A percentile compares a stretch with the other conserved stretches of the same genome.
These are phyloP conservation scores for Thyatira batis DNA, from an alignment of 2,888 invertebrate species.

Conservation along the genomic window DNA sequence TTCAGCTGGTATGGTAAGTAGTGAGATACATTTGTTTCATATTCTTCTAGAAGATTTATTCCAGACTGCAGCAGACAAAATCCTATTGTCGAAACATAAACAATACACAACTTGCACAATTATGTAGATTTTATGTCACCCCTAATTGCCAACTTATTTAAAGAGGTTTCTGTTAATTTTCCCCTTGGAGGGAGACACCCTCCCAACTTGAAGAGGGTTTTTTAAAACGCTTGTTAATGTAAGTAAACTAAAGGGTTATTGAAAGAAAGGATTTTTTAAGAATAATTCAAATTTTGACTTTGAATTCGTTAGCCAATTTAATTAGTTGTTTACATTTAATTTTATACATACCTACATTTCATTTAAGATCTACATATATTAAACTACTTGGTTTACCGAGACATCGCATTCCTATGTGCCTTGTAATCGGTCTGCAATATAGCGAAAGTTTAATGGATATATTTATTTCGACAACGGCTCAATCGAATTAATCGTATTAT, in stretches of 20 bases:
- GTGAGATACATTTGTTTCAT: neutral
- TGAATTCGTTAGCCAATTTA: neutral
- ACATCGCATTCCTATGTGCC: neutral
- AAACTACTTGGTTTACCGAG: too few species aligned
- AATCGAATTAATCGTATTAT: neutral
- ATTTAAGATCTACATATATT: too few species aligned
- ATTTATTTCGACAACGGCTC: neutral
- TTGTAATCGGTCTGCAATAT: neutral
- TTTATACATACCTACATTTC: neutral
- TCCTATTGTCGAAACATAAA: conserved; percentile 75
- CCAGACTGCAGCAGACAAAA: conserved; percentile 46
- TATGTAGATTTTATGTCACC: conserved; percentile 80
- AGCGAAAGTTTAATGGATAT: neutral
- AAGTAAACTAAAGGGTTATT: conserved; percentile 60
- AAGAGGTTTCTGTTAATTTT: conserved; percentile 77
- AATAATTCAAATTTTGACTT: neutral
- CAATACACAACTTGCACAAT: conserved; percentile 75
- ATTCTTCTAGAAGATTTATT: neutral
- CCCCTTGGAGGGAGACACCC: conserved; percentile 45
- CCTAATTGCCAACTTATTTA: conserved; percentile 82
- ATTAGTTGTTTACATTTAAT: neutral
- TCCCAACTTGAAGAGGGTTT: conserved; percentile 41
- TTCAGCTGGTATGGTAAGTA: neutral
- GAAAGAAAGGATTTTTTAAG: conserved; percentile 39
- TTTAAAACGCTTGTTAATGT: conserved; percentile 18